Evolutionary conservation across 2,797 vertebrate genomes (phyloP).

Genomic region (Macropus fuliginosus): DNA sequence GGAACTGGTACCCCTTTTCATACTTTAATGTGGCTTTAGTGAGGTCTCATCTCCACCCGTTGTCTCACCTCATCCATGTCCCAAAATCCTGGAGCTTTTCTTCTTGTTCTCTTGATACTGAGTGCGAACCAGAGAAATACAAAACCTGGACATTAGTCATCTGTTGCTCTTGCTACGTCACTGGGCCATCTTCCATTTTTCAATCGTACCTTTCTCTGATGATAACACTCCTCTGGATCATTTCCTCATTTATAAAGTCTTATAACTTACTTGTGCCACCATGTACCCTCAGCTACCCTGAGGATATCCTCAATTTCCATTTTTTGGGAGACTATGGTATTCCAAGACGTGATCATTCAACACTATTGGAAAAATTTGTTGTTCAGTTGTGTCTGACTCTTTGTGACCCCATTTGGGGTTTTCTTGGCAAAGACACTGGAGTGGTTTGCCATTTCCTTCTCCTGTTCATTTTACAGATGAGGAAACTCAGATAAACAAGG

Average conservation of each 20-base stretch:
- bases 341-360: neutral
- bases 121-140: neutral
- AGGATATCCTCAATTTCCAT: neutral
- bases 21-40: neutral
- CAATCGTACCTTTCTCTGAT: no score
- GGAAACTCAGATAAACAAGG: neutral
- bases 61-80: neutral
- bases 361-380: neutral
- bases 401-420: neutral
- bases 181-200: neutral
- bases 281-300: neutral
- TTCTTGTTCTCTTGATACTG: neutral
- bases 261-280: neutral
- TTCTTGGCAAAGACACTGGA: neutral
- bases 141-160: neutral
- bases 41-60: neutral
- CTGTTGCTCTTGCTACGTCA: neutral
- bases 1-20: neutral
- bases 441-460: neutral
- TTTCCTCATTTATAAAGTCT: neutral
- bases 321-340: neutral
- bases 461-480: no score
- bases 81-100: neutral
- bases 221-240: no score
- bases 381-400: neutral